phyloP scores from a whole-genome alignment of 1,140 invertebrate genomes.

The Papilio dardanus region DNA sequence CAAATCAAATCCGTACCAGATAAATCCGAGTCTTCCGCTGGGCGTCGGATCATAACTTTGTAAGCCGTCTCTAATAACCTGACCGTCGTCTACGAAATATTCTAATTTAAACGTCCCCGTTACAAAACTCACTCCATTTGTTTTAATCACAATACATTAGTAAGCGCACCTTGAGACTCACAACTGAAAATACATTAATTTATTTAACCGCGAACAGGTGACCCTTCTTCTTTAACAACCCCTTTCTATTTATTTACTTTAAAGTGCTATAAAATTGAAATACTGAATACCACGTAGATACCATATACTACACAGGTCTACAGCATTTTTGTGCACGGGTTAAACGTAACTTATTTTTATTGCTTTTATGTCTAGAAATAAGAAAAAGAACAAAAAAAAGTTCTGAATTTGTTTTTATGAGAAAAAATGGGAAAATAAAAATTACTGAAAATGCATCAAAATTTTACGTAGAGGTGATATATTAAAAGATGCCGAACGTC shows the following conservation, averaged over 20 bases:
- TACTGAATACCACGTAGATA: neutral
- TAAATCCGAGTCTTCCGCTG: slow-evolving; percentile 62
- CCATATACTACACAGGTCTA: too few species aligned
- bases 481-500: too few species aligned
- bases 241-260: neutral
- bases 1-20: slow-evolving; percentile 58
- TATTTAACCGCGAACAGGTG: neutral
- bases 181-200: neutral
- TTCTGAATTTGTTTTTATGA: too few species aligned
- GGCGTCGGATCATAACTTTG: slow-evolving; percentile 63
- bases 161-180: slow-evolving; percentile 27
- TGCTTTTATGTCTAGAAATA: too few species aligned
- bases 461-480: too few species aligned
- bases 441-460: too few species aligned
- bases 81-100: slow-evolving; percentile 55
- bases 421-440: too few species aligned
- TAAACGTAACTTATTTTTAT: too few species aligned
- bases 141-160: slow-evolving; percentile 53
- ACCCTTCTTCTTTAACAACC: neutral
- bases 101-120: slow-evolving; percentile 53
- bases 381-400: too few species aligned
- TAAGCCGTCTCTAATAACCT: slow-evolving; percentile 68
- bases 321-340: too few species aligned
- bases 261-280: neutral
- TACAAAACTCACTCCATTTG: slow-evolving; percentile 52